Evolutionary conservation across 2,888 invertebrate species (phyloP).

Genomic region (Entomobrya multifasciata): DNA sequence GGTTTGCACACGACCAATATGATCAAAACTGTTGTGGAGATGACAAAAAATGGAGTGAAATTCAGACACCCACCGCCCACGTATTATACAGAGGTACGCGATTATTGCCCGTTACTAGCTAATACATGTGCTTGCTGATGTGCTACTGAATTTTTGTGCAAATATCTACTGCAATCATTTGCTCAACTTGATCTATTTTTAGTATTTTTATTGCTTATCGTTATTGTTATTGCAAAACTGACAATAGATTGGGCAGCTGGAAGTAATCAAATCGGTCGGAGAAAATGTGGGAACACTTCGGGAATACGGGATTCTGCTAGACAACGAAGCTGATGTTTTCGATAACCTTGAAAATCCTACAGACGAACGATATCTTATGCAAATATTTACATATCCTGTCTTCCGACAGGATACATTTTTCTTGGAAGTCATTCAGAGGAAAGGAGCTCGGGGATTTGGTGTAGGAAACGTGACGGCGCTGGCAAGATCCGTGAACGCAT

Average conservation of each 20-base stretch:
- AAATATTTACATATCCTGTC: conserved; percentile 82
- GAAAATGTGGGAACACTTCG: conserved; percentile 80
- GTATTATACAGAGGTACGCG: conserved; percentile 81
- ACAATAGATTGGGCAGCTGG: conserved; percentile 80
- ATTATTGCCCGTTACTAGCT: conserved; percentile 74
- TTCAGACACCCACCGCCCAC: conserved; percentile 82
- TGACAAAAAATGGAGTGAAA: conserved; percentile 80
- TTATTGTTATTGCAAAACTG: conserved; percentile 27
- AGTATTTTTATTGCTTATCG: conserved; percentile 33
- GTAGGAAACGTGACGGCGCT: conserved; percentile 82
- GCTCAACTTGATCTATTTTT: conserved; percentile 43
- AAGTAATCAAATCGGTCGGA: conserved; percentile 81
- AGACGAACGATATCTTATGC: conserved; percentile 81
- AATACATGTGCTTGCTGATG: no score
- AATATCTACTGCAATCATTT: neutral
- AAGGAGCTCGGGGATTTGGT: conserved; percentile 82
- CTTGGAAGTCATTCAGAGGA: conserved; percentile 82
- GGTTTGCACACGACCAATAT: conserved; percentile 81
- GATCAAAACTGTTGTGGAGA: conserved; percentile 80
- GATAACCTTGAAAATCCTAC: conserved; percentile 58
- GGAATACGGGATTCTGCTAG: conserved; percentile 81
- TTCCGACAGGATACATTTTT: conserved; percentile 82
- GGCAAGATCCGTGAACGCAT: conserved; percentile 81
- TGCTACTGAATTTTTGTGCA: no score
- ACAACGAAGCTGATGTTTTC: conserved; percentile 81